phyloP scores from a whole-genome alignment of 2,797 vertebrate species.

The Margarornis squamiger region DNA sequence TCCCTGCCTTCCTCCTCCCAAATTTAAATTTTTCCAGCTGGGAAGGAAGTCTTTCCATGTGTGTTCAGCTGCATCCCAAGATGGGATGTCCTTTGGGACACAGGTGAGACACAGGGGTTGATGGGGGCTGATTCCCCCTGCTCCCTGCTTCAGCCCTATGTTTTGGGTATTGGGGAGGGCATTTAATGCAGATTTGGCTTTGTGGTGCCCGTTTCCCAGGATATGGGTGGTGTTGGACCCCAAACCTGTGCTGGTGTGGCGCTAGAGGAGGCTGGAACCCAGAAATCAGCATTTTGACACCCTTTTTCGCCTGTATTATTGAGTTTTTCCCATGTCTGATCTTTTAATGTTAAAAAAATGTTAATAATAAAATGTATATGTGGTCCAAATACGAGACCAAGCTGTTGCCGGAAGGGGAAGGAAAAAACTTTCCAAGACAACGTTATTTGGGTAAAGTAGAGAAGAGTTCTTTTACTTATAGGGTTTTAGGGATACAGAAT shows the following conservation, averaged over 20 bases:
- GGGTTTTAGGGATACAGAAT: no score
- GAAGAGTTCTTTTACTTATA: no score
- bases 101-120: accelerated
- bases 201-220: neutral
- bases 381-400: neutral
- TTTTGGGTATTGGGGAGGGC: neutral
- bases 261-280: neutral
- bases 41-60: neutral
- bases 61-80: neutral
- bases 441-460: no score
- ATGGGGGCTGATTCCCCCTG: neutral
- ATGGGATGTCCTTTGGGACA: neutral
- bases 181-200: neutral
- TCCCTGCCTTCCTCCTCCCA: neutral
- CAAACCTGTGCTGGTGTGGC: neutral
- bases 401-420: no score
- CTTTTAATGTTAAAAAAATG: slow-evolving; percentile 37
- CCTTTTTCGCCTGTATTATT: neutral
- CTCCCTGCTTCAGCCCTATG: neutral
- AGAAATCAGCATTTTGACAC: neutral
- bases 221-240: accelerated
- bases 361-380: neutral
- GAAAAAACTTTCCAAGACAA: no score
- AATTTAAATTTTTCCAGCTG: neutral
- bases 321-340: neutral